These are phyloP conservation scores for Ephestia elutella DNA, from an alignment of 1,140 invertebrate species.

Conservation along the genomic window DNA sequence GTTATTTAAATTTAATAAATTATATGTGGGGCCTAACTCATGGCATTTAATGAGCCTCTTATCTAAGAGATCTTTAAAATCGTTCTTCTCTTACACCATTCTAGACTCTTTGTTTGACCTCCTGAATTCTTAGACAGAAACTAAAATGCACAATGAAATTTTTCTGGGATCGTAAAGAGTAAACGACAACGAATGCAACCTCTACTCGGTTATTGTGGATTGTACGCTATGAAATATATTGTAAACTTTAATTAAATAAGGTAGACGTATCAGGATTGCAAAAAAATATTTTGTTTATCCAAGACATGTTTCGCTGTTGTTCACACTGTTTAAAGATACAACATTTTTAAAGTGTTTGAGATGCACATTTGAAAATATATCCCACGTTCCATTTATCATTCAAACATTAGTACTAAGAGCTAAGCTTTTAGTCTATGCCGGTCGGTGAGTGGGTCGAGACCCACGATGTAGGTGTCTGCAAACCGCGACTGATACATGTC, in stretches of 20 bases:
- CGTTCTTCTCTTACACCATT: background rate
- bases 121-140: background rate
- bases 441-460: background rate
- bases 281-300: background rate
- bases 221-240: conserved; percentile 1
- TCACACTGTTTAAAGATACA: background rate
- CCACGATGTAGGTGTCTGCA: conserved; percentile 24
- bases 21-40: conserved; percentile 13
- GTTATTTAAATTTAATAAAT: conserved; percentile 11
- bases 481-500: conserved; percentile 32
- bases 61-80: background rate
- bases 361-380: conserved; percentile 30
- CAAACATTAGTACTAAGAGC: conserved; percentile 24
- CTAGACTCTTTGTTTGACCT: background rate
- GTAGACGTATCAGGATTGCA: background rate
- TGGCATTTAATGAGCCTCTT: conserved; percentile 15
- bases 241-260: conserved; percentile 5
- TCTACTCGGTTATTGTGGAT: conserved; percentile 10
- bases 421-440: conserved; percentile 33
- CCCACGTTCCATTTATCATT: conserved; percentile 15
- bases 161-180: background rate
- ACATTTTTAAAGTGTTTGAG: conserved; percentile 9
- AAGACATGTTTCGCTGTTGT: no score
- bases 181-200: conserved; percentile 19
- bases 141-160: background rate